phyloP scores from a whole-genome alignment of 1,140 invertebrate genomes.

The Drosophila novamexicana region DNA sequence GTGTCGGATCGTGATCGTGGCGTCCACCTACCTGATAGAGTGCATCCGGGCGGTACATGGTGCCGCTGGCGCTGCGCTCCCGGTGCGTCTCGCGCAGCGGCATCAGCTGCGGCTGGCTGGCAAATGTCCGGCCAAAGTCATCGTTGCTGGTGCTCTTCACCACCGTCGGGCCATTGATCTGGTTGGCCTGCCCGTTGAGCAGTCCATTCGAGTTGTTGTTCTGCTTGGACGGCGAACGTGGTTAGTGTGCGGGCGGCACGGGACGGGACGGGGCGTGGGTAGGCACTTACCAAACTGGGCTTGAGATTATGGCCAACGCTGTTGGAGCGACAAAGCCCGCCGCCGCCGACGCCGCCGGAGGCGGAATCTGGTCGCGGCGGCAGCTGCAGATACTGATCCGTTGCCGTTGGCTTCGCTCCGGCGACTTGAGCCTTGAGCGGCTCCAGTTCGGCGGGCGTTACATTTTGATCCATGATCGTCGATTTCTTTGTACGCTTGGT shows the following conservation, averaged over 20 bases:
- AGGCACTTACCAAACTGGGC: slow-evolving; percentile 49
- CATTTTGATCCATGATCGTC: slow-evolving; percentile 78
- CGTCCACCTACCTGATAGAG: slow-evolving; percentile 90
- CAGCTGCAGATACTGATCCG: slow-evolving; percentile 77
- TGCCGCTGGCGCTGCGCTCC: slow-evolving; percentile 87
- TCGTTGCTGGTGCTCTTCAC: slow-evolving; percentile 74
- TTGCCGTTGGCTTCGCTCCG: slow-evolving; percentile 6
- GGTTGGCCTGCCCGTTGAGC: slow-evolving; percentile 41
- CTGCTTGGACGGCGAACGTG: slow-evolving; percentile 18
- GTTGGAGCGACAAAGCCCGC: slow-evolving; percentile 71
- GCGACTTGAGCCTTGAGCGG: slow-evolving; percentile 58
- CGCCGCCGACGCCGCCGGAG: slow-evolving; percentile 10
- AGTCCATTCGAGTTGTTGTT: slow-evolving; percentile 70
- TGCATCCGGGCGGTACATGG: slow-evolving; percentile 94
- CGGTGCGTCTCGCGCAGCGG: slow-evolving; percentile 63
- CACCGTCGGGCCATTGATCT: slow-evolving; percentile 19
- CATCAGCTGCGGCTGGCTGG: slow-evolving; percentile 76
- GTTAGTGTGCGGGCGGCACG: no score
- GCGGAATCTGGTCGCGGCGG: slow-evolving; percentile 47
- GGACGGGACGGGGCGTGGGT: no score
- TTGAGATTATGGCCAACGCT: slow-evolving; percentile 75
- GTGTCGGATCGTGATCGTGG: no score
- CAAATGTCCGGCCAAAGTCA: slow-evolving; percentile 60
- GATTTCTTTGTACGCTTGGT: slow-evolving; percentile 61
- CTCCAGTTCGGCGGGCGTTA: slow-evolving; percentile 69